Evolutionary conservation across 2,888 invertebrate species (phyloP), one percentile per base, ranked within the genome.

Genomic region (Onchidella celtica): DNA sequence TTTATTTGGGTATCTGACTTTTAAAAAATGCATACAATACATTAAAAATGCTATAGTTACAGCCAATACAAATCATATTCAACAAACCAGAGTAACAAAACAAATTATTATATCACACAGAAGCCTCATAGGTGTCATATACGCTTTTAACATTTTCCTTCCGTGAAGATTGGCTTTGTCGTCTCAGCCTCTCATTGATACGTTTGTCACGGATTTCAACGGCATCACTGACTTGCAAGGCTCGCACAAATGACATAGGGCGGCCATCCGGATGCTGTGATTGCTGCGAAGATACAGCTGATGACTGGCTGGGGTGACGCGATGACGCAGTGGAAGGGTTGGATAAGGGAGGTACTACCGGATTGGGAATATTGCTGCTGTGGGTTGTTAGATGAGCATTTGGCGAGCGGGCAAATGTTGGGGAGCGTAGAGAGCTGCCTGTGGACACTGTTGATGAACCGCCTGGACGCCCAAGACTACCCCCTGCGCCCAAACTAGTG

Each of bases 171-270:
- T 72, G 88, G 83, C 86, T 89, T 74, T 87, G 87, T 66, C 87
- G 87, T n/a, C 87, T 84, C 21, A 87, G 85, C 24, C 85, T 75
- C 40, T 87, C 86, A 27, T 81, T 36, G 34, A 87, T 76, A 21
- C 81, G 75, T n/a, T 81, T 81, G 57, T 81, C 81, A 0, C 81
- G 68, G n/a, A 81, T 81, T 32, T 81, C 84, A 61, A 89, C 91
- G 69, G 90, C 88, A 81, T 93, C 92, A 61, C 92, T 91, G 88
- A 93, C 89, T 89, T 93, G 93, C 68, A 93, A 85, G 21, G 93
- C 93, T 76, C 91, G 91, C 29, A 93, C 92, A 86, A 93, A 93
- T 38, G 93, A 92, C 89, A 93, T 89, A 2, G 93, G 93, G 76
- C 93, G 86, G n/a, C 80, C 75, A 17, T 82, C 72, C 9, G 83